Evolutionary conservation across 2,797 vertebrate species (phyloP).

Genomic region (Yasuhikotakia modesta): DNA sequence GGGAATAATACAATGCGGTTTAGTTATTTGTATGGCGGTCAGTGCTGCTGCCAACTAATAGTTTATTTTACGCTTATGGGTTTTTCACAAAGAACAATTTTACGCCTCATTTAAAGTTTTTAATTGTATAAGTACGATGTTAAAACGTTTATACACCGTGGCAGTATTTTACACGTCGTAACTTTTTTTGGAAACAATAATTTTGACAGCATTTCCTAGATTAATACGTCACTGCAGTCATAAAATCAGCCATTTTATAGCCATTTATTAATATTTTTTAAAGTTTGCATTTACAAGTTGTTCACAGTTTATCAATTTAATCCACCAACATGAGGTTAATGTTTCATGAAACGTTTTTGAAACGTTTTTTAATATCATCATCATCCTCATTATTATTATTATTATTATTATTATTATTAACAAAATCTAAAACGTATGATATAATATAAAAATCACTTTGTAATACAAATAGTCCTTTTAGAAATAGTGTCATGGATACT

Average conservation of each 20-base stretch:
- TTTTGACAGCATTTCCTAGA: not conserved
- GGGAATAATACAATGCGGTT: not conserved
- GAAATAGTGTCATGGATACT: slow-evolving; percentile 40
- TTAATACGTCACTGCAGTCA: not conserved
- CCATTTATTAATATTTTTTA: not conserved
- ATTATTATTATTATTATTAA: not conserved
- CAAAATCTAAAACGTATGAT: not conserved
- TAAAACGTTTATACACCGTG: not conserved
- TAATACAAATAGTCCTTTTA: slow-evolving; percentile 7
- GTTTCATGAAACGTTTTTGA: not conserved
- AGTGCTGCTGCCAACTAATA: not conserved
- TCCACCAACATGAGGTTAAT: not conserved
- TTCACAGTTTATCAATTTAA: not conserved
- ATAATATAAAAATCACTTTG: not conserved
- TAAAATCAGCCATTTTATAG: not conserved
- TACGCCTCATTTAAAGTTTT: not conserved
- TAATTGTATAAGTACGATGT: not conserved
- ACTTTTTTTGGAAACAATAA: not conserved
- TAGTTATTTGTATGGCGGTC: not conserved
- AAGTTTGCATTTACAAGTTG: not conserved
- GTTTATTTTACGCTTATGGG: not conserved
- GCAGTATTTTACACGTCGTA: not conserved
- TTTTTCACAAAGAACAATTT: not conserved
- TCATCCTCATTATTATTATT: too few species aligned
- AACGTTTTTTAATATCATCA: too few species aligned